Evolutionary conservation across 2,113 vertebrate species (phyloP), one percentile per base, ranked within the genome.

Genomic region (Cebus imitator): DNA sequence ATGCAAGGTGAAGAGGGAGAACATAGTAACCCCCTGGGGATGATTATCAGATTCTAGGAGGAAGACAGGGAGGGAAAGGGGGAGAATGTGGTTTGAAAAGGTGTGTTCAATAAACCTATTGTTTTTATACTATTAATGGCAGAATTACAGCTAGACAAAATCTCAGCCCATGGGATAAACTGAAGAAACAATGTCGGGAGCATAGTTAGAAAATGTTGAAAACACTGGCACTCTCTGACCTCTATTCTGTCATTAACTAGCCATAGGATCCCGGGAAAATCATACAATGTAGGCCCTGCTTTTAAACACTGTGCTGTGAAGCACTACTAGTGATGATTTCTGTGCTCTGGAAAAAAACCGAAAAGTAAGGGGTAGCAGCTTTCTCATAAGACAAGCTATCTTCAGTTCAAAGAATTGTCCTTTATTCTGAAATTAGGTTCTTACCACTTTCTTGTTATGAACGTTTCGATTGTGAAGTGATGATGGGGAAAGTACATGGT

Each of bases 181-280:
- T 43, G 30, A 88, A 90, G 76, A 84, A 97, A 84, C 61, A 93
- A 55, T 0, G 0, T 3, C 78, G 58, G 40, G 43, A 55, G 37
- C n/a, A 87, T 32, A 79, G 48, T 93, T 94, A 13, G 32, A 61
- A 87, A 94, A 78, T 57, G 82, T 64, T 58, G 76, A 88, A 91
- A 85, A 79, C 14, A 93, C 3, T 27, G 25, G 68, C 27, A 48
- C 52, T 76, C 30, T 52, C 45, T 88, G 94, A 95, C 50, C 45
- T 86, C 70, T 37, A 55, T 10, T 68, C 72, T 78, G 48, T 48
- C 20, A 40, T 72, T 93, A 79, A 57, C 4, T 17, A 72, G 73
- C n/a, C 70, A 40, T 79, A 64, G 86, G 48, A n/a, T 73, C 86
- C 61, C 80, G 37, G 70, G 61, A 94, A 90, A 92, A 76, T 50